Percentiles rank a stretch among this genome's conserved stretches.
Conservation (phyloP, 2,113 vertebrate genomes). For the Panurus biarmicus region DNA sequence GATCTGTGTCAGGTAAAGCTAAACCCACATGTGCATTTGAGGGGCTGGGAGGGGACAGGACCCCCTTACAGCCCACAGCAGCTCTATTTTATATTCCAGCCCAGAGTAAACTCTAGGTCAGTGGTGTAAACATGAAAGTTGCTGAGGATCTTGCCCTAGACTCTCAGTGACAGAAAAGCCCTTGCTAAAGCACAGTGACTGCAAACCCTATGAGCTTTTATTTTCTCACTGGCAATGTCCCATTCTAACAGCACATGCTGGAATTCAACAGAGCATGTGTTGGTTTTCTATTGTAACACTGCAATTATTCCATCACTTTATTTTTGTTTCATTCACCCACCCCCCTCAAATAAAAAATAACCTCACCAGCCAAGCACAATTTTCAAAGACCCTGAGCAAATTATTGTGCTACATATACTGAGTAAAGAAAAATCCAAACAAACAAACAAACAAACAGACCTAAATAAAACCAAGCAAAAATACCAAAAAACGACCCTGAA, state of each 20-base stretch:
- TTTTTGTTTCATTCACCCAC: neutral
- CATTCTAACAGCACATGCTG: neutral
- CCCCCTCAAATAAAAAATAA: neutral
- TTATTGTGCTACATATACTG: neutral
- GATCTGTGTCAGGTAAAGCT: neutral
- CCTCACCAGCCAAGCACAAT: neutral
- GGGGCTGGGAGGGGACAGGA: neutral
- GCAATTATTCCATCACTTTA: neutral
- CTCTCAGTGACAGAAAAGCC: constrained; percentile 42
- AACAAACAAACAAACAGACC: neutral
- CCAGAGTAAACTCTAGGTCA: neutral
- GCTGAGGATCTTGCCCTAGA: constrained; percentile 31
- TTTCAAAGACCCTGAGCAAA: neutral
- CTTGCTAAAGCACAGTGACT: constrained; percentile 38
- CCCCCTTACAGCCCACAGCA: neutral
- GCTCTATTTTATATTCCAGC: neutral
- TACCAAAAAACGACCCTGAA: neutral
- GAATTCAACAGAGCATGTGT: neutral
- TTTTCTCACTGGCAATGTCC: constrained; percentile 14
- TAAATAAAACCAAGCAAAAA: neutral
- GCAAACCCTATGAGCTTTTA: constrained; percentile 45
- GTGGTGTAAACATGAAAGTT: neutral
- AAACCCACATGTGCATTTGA: fast-evolving
- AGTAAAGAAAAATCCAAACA: neutral
- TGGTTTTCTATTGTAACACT: neutral